Evolutionary conservation across 2,113 vertebrate genomes (phyloP), one percentile per base, ranked within the genome.

Genomic region (Megaceryle maxima): DNA sequence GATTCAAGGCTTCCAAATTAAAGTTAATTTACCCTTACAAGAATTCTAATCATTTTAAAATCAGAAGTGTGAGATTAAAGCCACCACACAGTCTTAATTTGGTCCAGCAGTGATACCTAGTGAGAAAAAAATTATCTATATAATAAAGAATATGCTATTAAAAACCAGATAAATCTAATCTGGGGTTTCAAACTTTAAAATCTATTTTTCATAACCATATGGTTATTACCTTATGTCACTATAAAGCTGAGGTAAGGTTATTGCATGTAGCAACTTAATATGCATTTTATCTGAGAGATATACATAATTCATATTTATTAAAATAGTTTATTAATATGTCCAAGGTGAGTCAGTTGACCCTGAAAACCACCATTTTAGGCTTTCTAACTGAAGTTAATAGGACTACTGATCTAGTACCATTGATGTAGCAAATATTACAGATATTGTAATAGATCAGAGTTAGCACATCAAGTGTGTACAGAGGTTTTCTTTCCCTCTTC

Each of bases 231-330:
- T 96, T 2, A 9, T 92, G 95, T 79, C 87, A 87, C 56, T 89
- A 91, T 95, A 94, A 95, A 96, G 93, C 82, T 95, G 93, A 89
- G 89, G 81, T 96, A 87, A 97, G 94, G 93, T 92, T 96, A 96
- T 96, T 96, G 87, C 82, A 77, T 88, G 63, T 92, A 92, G 78
- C 55, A 35, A 92, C 82, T 90, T 94, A 91, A 96, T 94, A 94
- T 96, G 89, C 94, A 87, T 95, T 96, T 96, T 95, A 96, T 94
- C 82, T 83, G 16, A 8, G 50, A 92, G 37, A 93, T 51, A 90
- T 96, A 59, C 67, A 90, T 96, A 97, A 96, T 96, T 96, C 87
- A 95, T 95, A 83, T 96, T 91, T 96, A 95, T 97, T 96, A 89
- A 96, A 94, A 88, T 88, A 96, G 89, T 96, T 95, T 96, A 96